Conservation (phyloP, 2,113 vertebrate genomes). For the Paracanthobrama guichenoti region DNA sequence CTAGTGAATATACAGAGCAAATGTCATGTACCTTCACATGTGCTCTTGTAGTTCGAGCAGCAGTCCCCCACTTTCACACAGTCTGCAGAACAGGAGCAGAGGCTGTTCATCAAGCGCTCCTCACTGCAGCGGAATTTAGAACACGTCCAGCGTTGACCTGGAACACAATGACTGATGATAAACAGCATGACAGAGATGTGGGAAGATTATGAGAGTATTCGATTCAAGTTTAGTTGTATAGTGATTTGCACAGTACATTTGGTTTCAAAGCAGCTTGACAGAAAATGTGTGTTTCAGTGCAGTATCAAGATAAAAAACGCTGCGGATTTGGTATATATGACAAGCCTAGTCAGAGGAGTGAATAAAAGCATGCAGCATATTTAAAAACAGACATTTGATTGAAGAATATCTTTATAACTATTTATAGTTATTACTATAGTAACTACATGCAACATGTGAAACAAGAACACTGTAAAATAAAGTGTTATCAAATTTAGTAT, state of each 20-base stretch:
- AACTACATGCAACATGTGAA: too few relatives aligned
- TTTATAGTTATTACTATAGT: too few relatives aligned
- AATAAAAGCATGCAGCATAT: neutral
- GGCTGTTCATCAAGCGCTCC: constrained; percentile 63
- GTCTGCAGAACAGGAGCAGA: constrained; percentile 81
- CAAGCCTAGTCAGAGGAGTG: neutral
- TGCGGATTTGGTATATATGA: neutral
- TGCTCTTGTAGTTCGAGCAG: constrained; percentile 74
- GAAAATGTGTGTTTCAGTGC: too few relatives aligned
- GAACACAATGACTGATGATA: neutral
- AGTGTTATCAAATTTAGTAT: neutral
- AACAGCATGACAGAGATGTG: neutral
- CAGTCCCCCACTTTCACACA: constrained; percentile 77
- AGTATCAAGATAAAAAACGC: neutral
- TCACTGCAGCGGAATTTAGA: constrained; percentile 79
- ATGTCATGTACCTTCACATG: constrained; percentile 75
- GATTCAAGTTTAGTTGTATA: too few relatives aligned
- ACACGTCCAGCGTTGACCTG: constrained; percentile 77
- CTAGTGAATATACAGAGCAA: neutral
- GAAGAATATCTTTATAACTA: neutral
- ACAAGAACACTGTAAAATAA: too few relatives aligned
- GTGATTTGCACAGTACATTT: too few relatives aligned
- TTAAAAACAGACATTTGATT: neutral
- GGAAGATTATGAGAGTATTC: neutral
- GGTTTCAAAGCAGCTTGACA: too few relatives aligned